A percentile compares a stretch with the other conserved stretches of the same genome.
Evolutionary conservation across 2,888 invertebrate species (phyloP).

Genomic region (Tineola bisselliella): DNA sequence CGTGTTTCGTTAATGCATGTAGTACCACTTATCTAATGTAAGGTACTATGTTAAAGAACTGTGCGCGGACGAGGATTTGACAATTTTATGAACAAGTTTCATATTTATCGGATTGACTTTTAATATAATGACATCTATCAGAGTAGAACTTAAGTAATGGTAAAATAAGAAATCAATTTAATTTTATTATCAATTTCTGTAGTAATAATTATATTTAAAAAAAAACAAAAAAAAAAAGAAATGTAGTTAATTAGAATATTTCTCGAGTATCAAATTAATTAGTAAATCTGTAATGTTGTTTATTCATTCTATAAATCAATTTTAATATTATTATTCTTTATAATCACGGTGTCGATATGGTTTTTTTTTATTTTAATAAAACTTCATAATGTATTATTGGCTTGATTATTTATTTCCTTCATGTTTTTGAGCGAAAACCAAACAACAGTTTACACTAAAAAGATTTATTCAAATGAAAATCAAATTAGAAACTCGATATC

Average conservation of each 20-base stretch:
- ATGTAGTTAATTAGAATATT: neutral
- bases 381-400: too few species aligned
- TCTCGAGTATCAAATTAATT: neutral
- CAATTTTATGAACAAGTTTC: neutral
- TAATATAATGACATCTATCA: neutral
- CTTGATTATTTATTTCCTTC: too few species aligned
- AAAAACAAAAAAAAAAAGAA: neutral
- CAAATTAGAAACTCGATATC: slow-evolving; percentile 1
- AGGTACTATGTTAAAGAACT: neutral
- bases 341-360: neutral
- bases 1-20: neutral
- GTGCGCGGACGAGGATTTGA: neutral
- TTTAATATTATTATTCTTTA: neutral
- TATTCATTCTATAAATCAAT: neutral
- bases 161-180: neutral
- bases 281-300: neutral
- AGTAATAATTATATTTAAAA: neutral
- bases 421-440: neutral
- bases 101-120: neutral
- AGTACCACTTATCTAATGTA: neutral
- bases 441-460: neutral
- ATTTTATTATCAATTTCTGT: neutral
- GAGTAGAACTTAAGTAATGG: neutral
- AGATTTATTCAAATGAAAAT: neutral
- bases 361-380: neutral